Evolutionary conservation across 2,888 invertebrate species (phyloP), one percentile per base, ranked within the genome.

Genomic region (Harpagoxenus sublaevis): DNA sequence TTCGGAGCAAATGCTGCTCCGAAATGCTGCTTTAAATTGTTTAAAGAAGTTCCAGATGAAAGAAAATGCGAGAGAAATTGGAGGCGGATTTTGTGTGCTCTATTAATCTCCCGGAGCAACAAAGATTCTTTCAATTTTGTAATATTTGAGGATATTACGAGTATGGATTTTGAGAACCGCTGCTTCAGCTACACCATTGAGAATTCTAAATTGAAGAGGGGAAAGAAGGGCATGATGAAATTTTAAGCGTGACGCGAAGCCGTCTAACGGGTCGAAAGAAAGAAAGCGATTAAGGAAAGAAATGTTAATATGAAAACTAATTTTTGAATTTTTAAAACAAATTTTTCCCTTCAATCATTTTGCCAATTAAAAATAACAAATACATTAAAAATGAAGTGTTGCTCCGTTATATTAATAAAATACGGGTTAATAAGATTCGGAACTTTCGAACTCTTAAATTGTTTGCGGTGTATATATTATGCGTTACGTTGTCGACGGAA

Each of bases 191-290:
- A 60, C 31, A 45, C 28, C 28, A 78, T 79, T 60, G 63, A 57
- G 63, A 57, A 60, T 79, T 57, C 45, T 53, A 70, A 79, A 70
- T 57, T 79, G 57, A 4, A 57, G 23, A 10, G 6, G 31, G 70
- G 18, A 4, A 57, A 35, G 31, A 15, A 48, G 70, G 45, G 60
- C 48, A 28, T 12, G 45, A 78, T 39, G 70, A 79, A 70, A 79
- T 79, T 79, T 79, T 45, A 70, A 70, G 78, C 70, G 45, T 70
- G 71, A 79, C 57, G 57, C 57, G 53, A 71, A 57, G 45, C 23
- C 57, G 45, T 79, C 45, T 57, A 79, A 57, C 55, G 9, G 55
- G 42, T 70, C 23, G 31, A 55, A 48, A 35, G 35, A 71, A 35
- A 23, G 48, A 60, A 60, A 23, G 35, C 45, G 45, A 45, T 57